Base-by-base conservation (phyloP, 1,140 invertebrate species). In the Drosophila nasuta region DNA sequence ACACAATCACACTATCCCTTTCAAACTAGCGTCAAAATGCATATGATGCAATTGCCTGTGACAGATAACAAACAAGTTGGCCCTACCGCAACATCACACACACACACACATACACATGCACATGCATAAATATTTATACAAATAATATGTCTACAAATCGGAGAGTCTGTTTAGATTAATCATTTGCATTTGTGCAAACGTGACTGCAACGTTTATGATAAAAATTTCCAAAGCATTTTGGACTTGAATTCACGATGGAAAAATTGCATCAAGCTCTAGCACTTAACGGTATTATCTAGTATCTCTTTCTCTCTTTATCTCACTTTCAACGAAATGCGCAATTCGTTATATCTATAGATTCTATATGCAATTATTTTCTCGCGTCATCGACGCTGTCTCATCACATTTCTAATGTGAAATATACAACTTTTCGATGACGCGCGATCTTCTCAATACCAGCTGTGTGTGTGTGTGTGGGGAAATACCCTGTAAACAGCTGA, bases 101-200 rank as follows among this genome's bases (percentile, higher is more conserved):
- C 8, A 48, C 7, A 13, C 15, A 11, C 7, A 20, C 8, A 48
- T 13, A 13, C 4, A 3, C 8, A 46, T 38, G 1, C 45, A 49
- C 5, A 17, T 62, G 35, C 13, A 17, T 48, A 35, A 6, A 3
- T 20, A 33, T 7, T 7, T 33, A 54, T 13, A 43, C 41, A 43
- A 43, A 54, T 54, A 35, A 54, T 54, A 33, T 54, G 48, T 17
- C 48, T 3, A 49, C 20, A 28, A 49, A 49, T 28, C 17, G 17
- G 17, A 38, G 35, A 54, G 28, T 54, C 51, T 54, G 28, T 54
- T 49, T 49, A 28, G 7, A 49, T 49, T 49, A 25, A 20, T 7
- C 8, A 49, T 49, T 54, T 54, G 30, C 28, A 54, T 54, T 54
- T 35, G n/a, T 25, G 20, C 20, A 45, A 59, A 59, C 57, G 57